A percentile compares a stretch with the other conserved stretches of the same genome.
Evolutionary conservation across 2,888 invertebrate species (phyloP).

Genomic region (Teinopalpus imperialis): DNA sequence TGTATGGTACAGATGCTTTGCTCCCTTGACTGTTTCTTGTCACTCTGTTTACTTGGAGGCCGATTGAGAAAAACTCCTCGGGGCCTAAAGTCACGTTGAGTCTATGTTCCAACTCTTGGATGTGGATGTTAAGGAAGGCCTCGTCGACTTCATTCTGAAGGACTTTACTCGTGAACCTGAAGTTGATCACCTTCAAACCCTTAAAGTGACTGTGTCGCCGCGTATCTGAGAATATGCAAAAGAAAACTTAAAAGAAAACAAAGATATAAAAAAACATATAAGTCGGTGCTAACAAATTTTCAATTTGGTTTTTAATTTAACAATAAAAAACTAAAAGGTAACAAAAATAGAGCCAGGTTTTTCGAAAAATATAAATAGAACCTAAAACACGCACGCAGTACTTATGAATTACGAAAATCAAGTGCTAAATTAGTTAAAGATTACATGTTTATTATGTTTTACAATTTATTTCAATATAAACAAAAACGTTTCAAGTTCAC

Average conservation of each 20-base stretch:
- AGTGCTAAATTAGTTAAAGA: neutral
- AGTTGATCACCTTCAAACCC: slow-evolving; percentile 86
- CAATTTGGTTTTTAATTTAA: neutral
- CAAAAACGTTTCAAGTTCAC: slow-evolving; percentile 13
- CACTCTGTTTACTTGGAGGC: slow-evolving; percentile 66
- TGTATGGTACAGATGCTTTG: slow-evolving; percentile 64
- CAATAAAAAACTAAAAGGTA: neutral
- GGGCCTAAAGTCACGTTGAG: slow-evolving; percentile 55
- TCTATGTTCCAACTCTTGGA: slow-evolving; percentile 73
- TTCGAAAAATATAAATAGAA: too few species aligned
- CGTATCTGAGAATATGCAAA: slow-evolving; percentile 78
- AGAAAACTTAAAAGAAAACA: neutral
- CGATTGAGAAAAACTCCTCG: slow-evolving; percentile 63
- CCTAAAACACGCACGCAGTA: too few species aligned
- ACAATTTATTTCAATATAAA: too few species aligned
- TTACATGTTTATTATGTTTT: too few species aligned
- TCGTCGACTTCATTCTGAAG: slow-evolving; percentile 86
- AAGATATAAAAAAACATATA: neutral
- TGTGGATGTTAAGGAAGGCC: slow-evolving; percentile 86
- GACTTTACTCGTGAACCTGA: slow-evolving; percentile 87
- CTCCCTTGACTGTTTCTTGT: slow-evolving; percentile 64
- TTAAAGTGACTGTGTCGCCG: slow-evolving; percentile 85
- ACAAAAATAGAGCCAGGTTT: slow-evolving; percentile 15
- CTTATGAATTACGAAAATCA: neutral
- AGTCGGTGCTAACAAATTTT: neutral